Base-by-base conservation (phyloP, 1,140 invertebrate genomes). In the honey bee (Apis mellifera) region DNA sequence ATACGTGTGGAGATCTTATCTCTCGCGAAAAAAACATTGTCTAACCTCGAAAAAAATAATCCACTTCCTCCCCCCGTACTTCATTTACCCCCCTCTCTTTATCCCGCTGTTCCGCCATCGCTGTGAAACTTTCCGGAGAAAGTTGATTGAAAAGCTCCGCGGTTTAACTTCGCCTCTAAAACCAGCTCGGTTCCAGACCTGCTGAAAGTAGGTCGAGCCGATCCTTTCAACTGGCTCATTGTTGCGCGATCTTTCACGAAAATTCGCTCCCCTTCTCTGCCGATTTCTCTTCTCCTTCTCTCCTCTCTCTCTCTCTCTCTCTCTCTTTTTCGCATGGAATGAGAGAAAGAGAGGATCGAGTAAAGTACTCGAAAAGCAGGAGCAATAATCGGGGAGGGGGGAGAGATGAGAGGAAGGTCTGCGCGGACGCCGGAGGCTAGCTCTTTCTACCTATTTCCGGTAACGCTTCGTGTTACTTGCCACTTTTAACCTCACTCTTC, bases 61-160 rank as follows among this genome's bases (percentile, higher is more conserved):
- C 77, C 32, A 21, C 50, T 71, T 71, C 69, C 23, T 71, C 55
- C 69, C 32, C 32, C 32, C 12, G 1, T 1, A 17, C 11, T 52
- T 32, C 23, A 32, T 13, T 60, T 52, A 23, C 54, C 13, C 52
- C 26, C 2, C 3, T n/a, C n/a, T n/a, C n/a, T n/a, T n/a, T 19
- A 17, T 3, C 2, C 9, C 19, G 11, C 11, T 0, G 9, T 52
- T 52, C 23, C 48, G 17, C 57, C 32, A 65, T 54, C 42, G 19
- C 60, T n/a, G 32, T n/a, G 76, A 78, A 78, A 78, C 76, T 78
- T 69, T 78, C 68, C 55, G 21, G 68, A 15, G 69, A 71, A 72
- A 72, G 77, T 79, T 79, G 68, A 79, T 79, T 79, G 77, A 79
- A 79, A 79, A 79, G 77, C 77, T 42, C 26, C 57, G 48, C 68